These are phyloP conservation scores for Gymnosoma rotundatum DNA, from an alignment of 2,888 invertebrate genomes.

Conservation along the genomic window DNA sequence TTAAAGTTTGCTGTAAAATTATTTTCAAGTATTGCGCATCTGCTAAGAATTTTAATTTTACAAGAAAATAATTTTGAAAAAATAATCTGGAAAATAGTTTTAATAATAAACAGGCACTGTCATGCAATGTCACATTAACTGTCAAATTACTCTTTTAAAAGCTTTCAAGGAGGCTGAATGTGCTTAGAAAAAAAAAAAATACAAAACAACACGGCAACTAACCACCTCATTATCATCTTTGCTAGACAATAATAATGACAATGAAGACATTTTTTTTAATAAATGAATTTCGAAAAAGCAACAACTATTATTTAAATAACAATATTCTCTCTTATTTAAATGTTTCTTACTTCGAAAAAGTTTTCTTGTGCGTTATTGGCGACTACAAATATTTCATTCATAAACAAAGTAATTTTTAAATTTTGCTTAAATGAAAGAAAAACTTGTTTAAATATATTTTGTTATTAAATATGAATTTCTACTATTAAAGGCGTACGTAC, in stretches of 20 bases:
- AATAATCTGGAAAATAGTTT: slow-evolving; percentile 12
- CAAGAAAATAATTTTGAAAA: background rate
- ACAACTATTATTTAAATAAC: slow-evolving; percentile 34
- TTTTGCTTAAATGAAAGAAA: slow-evolving; percentile 41
- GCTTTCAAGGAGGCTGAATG: slow-evolving; percentile 60
- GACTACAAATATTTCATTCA: slow-evolving; percentile 53
- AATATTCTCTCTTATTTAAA: background rate
- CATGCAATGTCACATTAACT: slow-evolving; percentile 50
- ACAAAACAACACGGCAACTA: background rate
- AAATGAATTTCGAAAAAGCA: slow-evolving; percentile 49
- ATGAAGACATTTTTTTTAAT: slow-evolving; percentile 12
- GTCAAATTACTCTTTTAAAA: slow-evolving; percentile 53
- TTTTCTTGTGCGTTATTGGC: background rate
- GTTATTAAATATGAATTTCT: slow-evolving; percentile 21
- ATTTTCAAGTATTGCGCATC: slow-evolving; percentile 18
- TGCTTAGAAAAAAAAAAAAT: background rate
- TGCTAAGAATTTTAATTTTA: background rate
- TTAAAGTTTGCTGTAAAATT: slow-evolving; percentile 9
- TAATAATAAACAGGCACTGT: no score
- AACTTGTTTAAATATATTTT: slow-evolving; percentile 55
- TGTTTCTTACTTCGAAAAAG: background rate
- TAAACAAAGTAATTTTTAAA: slow-evolving; percentile 25
- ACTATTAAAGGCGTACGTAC: slow-evolving; percentile 49
- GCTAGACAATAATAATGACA: slow-evolving; percentile 56
- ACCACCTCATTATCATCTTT: slow-evolving; percentile 38